Evolutionary conservation across 2,888 invertebrate species (phyloP).

Genomic region (Calameuta filiformis): DNA sequence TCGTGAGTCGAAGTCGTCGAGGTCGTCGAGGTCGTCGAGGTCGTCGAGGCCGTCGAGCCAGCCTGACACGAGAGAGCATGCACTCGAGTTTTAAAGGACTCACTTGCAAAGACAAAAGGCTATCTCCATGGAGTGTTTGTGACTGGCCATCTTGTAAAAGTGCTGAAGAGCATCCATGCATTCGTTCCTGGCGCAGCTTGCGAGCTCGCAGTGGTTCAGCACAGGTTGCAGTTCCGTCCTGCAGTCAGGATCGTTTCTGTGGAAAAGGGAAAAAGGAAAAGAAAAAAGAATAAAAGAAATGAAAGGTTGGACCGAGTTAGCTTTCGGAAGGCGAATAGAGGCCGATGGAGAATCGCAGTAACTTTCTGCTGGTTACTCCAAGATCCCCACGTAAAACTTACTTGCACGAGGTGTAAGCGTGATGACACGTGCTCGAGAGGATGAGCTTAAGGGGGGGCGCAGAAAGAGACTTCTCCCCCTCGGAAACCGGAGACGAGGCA

Average conservation of each 20-base stretch:
- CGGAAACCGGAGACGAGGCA: conserved; percentile 53
- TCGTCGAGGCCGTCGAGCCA: too few species aligned
- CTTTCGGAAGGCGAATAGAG: neutral
- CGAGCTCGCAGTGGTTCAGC: conserved; percentile 82
- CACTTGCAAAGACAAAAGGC: conserved; percentile 95
- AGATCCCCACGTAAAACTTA: conserved; percentile 36
- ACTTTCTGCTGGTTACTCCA: neutral
- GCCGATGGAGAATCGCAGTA: neutral
- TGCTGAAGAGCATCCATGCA: conserved; percentile 89
- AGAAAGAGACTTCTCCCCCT: conserved; percentile 69
- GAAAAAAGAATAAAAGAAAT: neutral
- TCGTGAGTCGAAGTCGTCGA: neutral
- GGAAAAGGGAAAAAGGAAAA: conserved; percentile 47
- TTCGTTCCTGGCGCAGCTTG: conserved; percentile 83
- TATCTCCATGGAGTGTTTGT: conserved; percentile 87
- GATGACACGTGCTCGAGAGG: conserved; percentile 87
- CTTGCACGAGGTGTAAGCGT: conserved; percentile 70
- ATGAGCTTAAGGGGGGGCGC: conserved; percentile 72
- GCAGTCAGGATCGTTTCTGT: conserved; percentile 85
- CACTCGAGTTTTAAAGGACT: conserved; percentile 61
- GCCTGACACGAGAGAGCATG: neutral
- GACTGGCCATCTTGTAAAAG: conserved; percentile 85
- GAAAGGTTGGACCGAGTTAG: neutral
- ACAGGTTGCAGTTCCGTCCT: conserved; percentile 84
- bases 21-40: neutral